Percentiles rank a stretch among this genome's conserved stretches.
Conservation (phyloP, 1,140 invertebrate species). For the Magallana ariakensis region DNA sequence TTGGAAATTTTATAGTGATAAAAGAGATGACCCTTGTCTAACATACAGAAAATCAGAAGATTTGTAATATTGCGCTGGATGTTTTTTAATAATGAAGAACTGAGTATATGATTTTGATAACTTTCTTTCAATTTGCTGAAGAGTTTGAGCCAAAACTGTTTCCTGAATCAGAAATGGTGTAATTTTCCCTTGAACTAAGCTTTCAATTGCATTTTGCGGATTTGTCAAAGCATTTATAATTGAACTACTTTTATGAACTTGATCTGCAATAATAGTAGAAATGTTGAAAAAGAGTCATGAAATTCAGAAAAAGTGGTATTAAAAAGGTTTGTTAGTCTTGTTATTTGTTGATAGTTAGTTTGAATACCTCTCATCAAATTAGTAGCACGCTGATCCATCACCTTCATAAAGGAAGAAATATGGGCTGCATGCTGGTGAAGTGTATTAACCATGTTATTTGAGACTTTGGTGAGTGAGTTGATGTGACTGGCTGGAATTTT, state of each 20-base stretch:
- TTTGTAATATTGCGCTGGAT: conserved; percentile 42
- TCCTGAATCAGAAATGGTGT: conserved; percentile 42
- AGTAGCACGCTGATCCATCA: conserved; percentile 38
- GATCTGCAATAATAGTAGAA: conserved; percentile 3
- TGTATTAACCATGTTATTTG: background rate
- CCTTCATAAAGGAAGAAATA: conserved; percentile 41
- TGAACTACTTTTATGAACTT: conserved; percentile 39
- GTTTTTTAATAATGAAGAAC: conserved; percentile 39
- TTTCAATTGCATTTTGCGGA: conserved; percentile 34
- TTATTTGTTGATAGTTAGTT: conserved; percentile 14
- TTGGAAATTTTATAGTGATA: conserved; percentile 48
- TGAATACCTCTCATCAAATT: conserved; percentile 47
- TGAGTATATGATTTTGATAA: conserved; percentile 22
- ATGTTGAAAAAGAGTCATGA: conserved; percentile 41
- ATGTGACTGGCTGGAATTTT: conserved; percentile 42
- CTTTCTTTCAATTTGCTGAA: conserved; percentile 21
- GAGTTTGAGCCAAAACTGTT: background rate
- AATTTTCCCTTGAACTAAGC: conserved; percentile 39
- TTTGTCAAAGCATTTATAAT: conserved; percentile 12
- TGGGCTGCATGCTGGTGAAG: conserved; percentile 39
- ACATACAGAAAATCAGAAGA: conserved; percentile 45
- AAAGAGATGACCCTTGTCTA: conserved; percentile 40
- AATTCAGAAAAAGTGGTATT: conserved; percentile 35
- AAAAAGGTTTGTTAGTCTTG: conserved; percentile 41
- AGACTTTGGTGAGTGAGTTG: conserved; percentile 32